Conservation (phyloP, 1,140 invertebrate species). For the Trypoxylus dichotomus region DNA sequence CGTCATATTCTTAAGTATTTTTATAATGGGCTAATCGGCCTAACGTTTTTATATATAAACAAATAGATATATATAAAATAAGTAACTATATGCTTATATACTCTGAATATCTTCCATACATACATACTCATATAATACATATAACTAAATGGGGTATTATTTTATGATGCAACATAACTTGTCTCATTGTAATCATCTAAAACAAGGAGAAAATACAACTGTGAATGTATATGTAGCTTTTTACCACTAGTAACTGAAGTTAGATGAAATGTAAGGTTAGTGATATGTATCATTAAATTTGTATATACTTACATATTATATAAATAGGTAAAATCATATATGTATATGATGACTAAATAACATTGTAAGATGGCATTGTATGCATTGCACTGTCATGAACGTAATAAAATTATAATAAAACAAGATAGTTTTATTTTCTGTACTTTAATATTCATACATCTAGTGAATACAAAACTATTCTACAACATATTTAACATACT, state of each 20-base stretch:
- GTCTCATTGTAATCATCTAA: not conserved
- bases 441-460: not conserved
- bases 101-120: conserved; percentile 20
- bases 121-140: not conserved
- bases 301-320: conserved; percentile 17
- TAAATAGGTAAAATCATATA: not conserved
- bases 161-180: not conserved
- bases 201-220: not conserved
- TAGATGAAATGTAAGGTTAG: conserved; percentile 35
- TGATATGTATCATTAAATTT: conserved; percentile 24
- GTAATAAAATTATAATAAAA: conserved; percentile 29
- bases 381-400: conserved; percentile 3
- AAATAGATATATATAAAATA: not conserved
- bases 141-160: conserved; percentile 19
- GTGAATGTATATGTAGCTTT: conserved; percentile 35
- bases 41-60: conserved; percentile 19
- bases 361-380: conserved; percentile 5
- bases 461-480: not conserved
- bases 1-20: conserved; percentile 28
- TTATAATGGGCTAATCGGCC: conserved; percentile 13
- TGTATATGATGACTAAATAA: not conserved
- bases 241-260: conserved; percentile 31
- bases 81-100: conserved; percentile 14
- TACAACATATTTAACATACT: conserved; percentile 59
- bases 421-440: not conserved